phyloP scores from a whole-genome alignment of 2,888 invertebrate species.

The Blomia tropicalis region DNA sequence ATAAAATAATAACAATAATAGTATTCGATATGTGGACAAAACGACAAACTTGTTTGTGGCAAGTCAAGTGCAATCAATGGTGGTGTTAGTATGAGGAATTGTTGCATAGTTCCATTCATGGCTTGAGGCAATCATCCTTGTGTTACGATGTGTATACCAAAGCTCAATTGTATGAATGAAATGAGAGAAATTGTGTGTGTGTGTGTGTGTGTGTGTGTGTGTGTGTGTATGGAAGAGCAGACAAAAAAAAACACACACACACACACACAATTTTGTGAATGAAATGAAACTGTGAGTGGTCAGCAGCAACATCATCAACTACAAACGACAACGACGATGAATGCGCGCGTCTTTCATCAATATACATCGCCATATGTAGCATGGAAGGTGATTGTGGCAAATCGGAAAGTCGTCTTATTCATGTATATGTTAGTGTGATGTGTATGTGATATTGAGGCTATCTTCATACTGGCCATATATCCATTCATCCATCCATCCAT shows the following conservation, averaged over 20 bases:
- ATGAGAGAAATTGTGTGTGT: neutral
- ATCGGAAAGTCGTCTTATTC: neutral
- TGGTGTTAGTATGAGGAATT: too few relatives aligned
- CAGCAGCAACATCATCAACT: too few relatives aligned
- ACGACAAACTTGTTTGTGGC: neutral
- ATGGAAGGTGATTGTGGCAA: neutral
- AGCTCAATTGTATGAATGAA: conserved; percentile 4
- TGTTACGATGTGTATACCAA: too few relatives aligned
- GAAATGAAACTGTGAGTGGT: neutral
- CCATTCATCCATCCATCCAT: neutral
- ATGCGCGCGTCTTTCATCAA: too few relatives aligned
- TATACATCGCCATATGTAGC: conserved; percentile 3
- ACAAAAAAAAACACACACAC: too few relatives aligned
- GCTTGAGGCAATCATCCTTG: conserved; percentile 2
- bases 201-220: neutral
- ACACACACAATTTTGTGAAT: conserved; percentile 11
- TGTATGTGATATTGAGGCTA: too few relatives aligned
- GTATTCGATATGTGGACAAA: too few relatives aligned
- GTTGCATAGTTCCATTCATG: neutral
- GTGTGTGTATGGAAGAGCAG: neutral
- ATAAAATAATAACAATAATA: neutral
- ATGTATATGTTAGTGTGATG: too few relatives aligned
- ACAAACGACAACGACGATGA: too few relatives aligned
- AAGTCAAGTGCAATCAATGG: neutral
- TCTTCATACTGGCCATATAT: too few relatives aligned